Evolutionary conservation across 64 coral and sea anemone species (phyloP), one percentile per base, ranked within the genome.

Genomic region (Actinia equina): DNA sequence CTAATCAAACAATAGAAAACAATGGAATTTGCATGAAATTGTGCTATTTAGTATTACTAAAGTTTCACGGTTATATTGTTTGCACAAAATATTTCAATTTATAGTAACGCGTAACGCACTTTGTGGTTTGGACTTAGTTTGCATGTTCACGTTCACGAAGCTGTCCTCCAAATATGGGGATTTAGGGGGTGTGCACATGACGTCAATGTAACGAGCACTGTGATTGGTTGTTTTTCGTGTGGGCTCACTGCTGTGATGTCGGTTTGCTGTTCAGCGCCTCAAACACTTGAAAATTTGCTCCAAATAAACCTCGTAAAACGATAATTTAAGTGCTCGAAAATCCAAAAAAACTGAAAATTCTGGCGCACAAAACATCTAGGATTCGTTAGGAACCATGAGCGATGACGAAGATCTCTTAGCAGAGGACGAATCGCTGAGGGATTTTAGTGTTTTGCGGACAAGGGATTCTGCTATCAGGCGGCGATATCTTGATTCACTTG

Each of bases 181-280:
- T 30, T 6, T 27, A 77, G 97, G 97, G 89, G 97, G 97, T 91
- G 97, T 99, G 93, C 92, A 60, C n/a, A 22, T 93, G 82, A 99
- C 87, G 90, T 95, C 87, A 91, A 18, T 15, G 10, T 51, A 87
- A 27, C 18, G 26, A 43, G 62, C 7, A 37, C 42, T 57, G 15
- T 95, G 88, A 99, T 95, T 99, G 97, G 97, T 76, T 91, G 56
- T 2, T 53, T 6, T 41, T 20, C 44, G 43, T 88, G 45, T 30
- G 83, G 56, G 69, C 62, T 89, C 45, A 77, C 46, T 76, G 78
- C 82, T 86, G 94, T 86, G 85, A 93, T 80, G 87, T 90, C 91
- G 77, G 83, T 79, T 86, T 82, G 70, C 52, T 61, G 60, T 52
- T 84, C 79, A 87, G 43, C 26, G 67, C 80, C 78, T 88, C 46